phyloP scores from a whole-genome alignment of 2,888 invertebrate genomes.

The Gnatocerus cornutus region DNA sequence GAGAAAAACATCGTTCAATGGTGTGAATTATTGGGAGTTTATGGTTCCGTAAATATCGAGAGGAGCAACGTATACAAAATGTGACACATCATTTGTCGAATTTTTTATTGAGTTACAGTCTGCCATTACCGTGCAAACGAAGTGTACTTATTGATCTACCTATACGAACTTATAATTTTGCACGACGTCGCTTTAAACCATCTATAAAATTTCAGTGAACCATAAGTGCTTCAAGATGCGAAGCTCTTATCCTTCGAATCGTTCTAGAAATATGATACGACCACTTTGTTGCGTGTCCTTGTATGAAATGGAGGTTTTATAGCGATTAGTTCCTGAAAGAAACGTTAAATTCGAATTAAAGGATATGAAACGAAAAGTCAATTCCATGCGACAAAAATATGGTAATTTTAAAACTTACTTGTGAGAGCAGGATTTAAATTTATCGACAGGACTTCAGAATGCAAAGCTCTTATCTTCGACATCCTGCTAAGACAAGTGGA shows the following conservation, averaged over 20 bases:
- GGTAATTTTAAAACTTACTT: conserved; percentile 1
- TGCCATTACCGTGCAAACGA: no score
- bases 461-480: conserved; percentile 16
- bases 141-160: background rate
- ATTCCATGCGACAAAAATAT: background rate
- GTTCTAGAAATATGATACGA: background rate
- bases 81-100: background rate
- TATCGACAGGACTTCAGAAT: conserved; percentile 10
- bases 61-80: background rate
- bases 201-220: background rate
- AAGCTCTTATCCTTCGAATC: background rate
- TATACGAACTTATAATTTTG: background rate
- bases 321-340: background rate
- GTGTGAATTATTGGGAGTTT: conserved; percentile 17
- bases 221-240: background rate
- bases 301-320: background rate
- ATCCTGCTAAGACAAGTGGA: conserved; percentile 31
- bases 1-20: conserved; percentile 11
- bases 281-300: background rate
- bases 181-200: background rate
- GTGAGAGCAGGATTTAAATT: conserved; percentile 4
- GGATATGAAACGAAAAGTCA: background rate
- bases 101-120: no score
- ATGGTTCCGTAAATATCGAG: conserved; percentile 5
- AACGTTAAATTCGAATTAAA: background rate